These are phyloP conservation scores for Andrena praecox DNA, from an alignment of 2,888 invertebrate species.

Conservation along the genomic window DNA sequence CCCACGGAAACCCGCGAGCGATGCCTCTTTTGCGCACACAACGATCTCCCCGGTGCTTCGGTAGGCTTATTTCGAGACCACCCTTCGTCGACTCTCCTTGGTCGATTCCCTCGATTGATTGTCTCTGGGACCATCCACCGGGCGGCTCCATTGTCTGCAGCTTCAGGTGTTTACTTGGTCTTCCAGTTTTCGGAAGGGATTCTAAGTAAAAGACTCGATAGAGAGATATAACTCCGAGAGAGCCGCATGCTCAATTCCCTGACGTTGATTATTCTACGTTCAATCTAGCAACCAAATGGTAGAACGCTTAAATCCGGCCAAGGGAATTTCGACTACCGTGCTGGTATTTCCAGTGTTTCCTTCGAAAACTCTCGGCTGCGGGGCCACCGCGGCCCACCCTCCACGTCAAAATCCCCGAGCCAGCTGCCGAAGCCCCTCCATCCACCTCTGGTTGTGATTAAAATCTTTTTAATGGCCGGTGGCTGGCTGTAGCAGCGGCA, in stretches of 20 bases:
- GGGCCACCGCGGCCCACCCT: neutral
- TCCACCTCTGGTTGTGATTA: slow-evolving; percentile 39
- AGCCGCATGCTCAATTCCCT: too few species aligned
- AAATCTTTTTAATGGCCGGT: slow-evolving; percentile 46
- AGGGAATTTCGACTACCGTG: too few species aligned
- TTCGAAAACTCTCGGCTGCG: neutral
- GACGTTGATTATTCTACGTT: too few species aligned
- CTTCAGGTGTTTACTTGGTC: slow-evolving; percentile 42
- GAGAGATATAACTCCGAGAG: too few species aligned
- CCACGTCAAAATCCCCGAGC: neutral
- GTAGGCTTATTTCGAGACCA: slow-evolving; percentile 63
- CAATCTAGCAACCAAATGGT: too few species aligned
- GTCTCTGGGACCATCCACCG: neutral
- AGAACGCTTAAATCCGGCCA: too few species aligned
- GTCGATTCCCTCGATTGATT: slow-evolving; percentile 38
- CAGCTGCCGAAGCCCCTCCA: neutral
- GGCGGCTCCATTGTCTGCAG: slow-evolving; percentile 36
- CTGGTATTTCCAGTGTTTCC: neutral
- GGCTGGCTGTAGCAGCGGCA: neutral
- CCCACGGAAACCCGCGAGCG: slow-evolving; percentile 60
- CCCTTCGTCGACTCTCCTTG: slow-evolving; percentile 35
- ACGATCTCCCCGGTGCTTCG: slow-evolving; percentile 52
- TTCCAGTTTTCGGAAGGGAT: slow-evolving; percentile 21
- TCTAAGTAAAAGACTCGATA: neutral
- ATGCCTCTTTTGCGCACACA: slow-evolving; percentile 44